These are phyloP conservation scores for Eriosoma lanigerum DNA, from an alignment of 1,140 invertebrate species.

Conservation along the genomic window DNA sequence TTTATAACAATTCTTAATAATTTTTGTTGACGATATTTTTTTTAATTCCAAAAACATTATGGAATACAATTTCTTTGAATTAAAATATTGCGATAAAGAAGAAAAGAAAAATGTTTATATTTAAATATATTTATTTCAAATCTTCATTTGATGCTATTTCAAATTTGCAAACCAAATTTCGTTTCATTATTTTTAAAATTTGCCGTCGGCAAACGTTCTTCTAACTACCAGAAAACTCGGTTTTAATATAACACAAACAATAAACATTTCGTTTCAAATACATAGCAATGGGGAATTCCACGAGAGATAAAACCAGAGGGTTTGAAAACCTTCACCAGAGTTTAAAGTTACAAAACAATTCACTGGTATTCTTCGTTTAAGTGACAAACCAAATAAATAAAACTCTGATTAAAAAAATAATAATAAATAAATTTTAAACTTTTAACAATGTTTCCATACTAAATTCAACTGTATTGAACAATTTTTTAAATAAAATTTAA, in stretches of 20 bases:
- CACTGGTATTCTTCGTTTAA: neutral
- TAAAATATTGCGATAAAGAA: neutral
- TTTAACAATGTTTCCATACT: too few species aligned
- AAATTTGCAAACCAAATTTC: constrained; percentile 22
- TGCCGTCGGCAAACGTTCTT: too few species aligned
- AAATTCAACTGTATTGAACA: too few species aligned
- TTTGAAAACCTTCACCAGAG: neutral
- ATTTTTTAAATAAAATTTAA: too few species aligned
- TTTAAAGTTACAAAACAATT: constrained; percentile 11
- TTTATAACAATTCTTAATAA: neutral
- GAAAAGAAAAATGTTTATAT: neutral
- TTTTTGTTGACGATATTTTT: neutral
- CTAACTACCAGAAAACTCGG: neutral
- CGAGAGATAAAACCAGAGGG: neutral
- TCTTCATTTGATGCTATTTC: neutral
- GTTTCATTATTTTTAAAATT: neutral
- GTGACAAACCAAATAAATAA: neutral
- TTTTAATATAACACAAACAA: constrained; percentile 9
- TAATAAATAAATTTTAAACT: too few species aligned
- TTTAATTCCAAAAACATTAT: neutral
- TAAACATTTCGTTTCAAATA: neutral
- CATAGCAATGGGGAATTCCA: neutral
- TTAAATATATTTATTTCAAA: constrained; percentile 24
- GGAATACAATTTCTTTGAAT: neutral
- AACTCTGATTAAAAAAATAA: neutral